A percentile compares a stretch with the other conserved stretches of the same genome.
phyloP scores from a whole-genome alignment of 1,140 invertebrate species.

The Halictus rubicundus region DNA sequence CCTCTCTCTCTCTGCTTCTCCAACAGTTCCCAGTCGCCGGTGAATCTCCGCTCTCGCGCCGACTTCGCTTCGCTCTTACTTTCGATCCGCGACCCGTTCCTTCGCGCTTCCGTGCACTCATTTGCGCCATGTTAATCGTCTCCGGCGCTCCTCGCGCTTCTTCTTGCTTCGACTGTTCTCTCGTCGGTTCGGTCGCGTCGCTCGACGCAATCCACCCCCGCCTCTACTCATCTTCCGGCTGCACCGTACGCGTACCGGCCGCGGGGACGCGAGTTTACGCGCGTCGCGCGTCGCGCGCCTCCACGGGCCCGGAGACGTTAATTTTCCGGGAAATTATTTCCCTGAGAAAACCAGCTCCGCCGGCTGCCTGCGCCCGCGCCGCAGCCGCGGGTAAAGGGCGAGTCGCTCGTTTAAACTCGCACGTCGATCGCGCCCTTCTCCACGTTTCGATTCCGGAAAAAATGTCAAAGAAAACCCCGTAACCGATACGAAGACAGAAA shows the following conservation, averaged over 20 bases:
- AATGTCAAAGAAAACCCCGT: no score
- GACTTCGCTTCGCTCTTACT: slow-evolving; percentile 57
- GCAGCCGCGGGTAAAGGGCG: no score
- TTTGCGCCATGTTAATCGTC: slow-evolving; percentile 34
- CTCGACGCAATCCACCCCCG: slow-evolving; percentile 20
- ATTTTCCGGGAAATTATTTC: slow-evolving; percentile 67
- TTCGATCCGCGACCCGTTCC: slow-evolving; percentile 45
- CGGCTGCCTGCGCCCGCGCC: not conserved
- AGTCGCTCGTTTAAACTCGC: no score
- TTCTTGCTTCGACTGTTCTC: slow-evolving; percentile 46
- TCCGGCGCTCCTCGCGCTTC: slow-evolving; percentile 40
- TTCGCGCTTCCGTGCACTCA: slow-evolving; percentile 39
- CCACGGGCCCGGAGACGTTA: slow-evolving; percentile 54
- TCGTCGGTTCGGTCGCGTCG: not conserved
- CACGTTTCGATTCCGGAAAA: no score
- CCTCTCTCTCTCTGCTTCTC: slow-evolving; percentile 50
- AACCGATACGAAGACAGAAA: no score
- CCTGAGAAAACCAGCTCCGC: slow-evolving; percentile 39
- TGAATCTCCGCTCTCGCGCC: slow-evolving; percentile 47
- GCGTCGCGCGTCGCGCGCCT: slow-evolving; percentile 47
- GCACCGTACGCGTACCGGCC: slow-evolving; percentile 38
- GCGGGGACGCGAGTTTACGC: slow-evolving; percentile 35
- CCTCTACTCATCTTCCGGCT: slow-evolving; percentile 38
- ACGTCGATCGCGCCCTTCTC: no score
- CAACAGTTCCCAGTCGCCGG: slow-evolving; percentile 36